phyloP scores from a whole-genome alignment of 2,888 invertebrate genomes.

The Balanococcus diminutus region DNA sequence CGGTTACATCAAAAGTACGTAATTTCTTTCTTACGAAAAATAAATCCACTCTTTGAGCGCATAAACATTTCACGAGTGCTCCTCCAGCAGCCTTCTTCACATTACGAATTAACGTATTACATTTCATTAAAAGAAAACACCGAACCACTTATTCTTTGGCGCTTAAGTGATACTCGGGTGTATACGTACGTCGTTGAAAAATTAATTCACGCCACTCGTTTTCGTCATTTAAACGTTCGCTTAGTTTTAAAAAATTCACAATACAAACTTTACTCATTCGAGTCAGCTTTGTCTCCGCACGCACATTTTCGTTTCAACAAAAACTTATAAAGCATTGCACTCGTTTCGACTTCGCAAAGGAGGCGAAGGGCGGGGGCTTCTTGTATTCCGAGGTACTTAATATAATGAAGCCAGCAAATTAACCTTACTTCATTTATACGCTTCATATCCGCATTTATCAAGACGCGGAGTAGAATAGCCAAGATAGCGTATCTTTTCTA shows the following conservation, averaged over 20 bases:
- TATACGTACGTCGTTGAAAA: neutral
- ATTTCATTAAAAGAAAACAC: constrained; percentile 11
- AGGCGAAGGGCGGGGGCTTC: too few relatives aligned
- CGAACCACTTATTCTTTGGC: constrained; percentile 9
- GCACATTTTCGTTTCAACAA: neutral
- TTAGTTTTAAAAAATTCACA: neutral
- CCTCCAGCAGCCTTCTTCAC: neutral
- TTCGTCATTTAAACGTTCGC: neutral
- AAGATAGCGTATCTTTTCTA: too few relatives aligned
- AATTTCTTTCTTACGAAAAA: neutral
- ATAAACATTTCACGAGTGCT: constrained; percentile 11
- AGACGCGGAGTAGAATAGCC: too few relatives aligned
- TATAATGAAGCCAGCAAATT: too few relatives aligned
- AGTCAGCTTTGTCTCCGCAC: neutral
- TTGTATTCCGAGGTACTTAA: too few relatives aligned
- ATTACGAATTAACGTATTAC: constrained; percentile 5
- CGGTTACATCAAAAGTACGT: neutral
- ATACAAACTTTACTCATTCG: neutral
- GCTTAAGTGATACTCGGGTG: neutral
- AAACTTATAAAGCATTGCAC: too few relatives aligned
- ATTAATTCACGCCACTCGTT: neutral
- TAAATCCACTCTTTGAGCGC: neutral
- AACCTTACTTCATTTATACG: too few relatives aligned
- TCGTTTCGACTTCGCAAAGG: too few relatives aligned
- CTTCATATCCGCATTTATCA: too few relatives aligned